Evolutionary conservation across 2,113 vertebrate genomes (phyloP).

Genomic region (Alaudala cheleensis): DNA sequence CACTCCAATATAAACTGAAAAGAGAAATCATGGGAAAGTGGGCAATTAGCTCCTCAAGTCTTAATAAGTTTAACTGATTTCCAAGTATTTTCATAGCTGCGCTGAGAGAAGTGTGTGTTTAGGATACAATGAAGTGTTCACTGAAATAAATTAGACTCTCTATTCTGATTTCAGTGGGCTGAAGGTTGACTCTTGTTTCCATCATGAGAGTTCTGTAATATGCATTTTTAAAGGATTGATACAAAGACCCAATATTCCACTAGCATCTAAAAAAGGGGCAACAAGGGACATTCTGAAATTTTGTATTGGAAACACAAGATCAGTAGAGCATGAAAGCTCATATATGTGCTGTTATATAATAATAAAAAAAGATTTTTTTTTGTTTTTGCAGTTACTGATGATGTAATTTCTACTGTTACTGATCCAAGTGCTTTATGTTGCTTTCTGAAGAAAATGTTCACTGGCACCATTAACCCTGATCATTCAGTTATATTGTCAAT

Average conservation of each 20-base stretch:
- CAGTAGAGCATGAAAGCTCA: neutral
- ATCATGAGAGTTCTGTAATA: neutral
- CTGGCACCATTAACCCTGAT: neutral
- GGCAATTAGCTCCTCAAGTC: neutral
- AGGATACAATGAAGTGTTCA: neutral
- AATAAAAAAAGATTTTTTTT: neutral
- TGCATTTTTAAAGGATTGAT: neutral
- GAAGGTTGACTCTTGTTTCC: neutral
- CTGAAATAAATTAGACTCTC: neutral
- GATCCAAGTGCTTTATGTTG: neutral
- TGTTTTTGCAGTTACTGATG: neutral
- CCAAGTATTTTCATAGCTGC: neutral
- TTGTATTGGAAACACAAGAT: neutral
- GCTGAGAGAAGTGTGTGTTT: neutral
- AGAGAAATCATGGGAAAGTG: neutral
- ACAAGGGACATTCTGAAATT: neutral
- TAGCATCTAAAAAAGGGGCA: neutral
- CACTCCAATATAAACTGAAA: neutral
- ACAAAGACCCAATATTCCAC: neutral
- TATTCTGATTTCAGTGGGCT: neutral
- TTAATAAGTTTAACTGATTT: neutral
- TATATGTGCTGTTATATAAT: neutral
- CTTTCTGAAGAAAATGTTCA: neutral
- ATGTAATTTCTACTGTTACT: neutral
- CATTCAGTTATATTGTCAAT: neutral